Evolutionary conservation across 2,113 vertebrate genomes (phyloP).

Genomic region (Deroptyus accipitrinus): DNA sequence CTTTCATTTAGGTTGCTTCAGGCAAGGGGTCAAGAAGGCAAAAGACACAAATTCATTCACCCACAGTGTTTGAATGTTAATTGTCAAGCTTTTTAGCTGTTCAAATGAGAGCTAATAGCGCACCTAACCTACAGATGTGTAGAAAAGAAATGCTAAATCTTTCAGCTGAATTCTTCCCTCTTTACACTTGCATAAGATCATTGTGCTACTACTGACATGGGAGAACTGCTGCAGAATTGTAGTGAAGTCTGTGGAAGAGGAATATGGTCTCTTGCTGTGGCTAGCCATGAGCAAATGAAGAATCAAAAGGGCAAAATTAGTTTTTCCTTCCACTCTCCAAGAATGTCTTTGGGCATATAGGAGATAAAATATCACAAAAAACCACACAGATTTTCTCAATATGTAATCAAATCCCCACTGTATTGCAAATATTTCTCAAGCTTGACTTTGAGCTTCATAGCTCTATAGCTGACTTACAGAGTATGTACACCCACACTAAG

Average conservation of each 20-base stretch:
- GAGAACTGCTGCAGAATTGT: neutral
- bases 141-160: neutral
- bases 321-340: neutral
- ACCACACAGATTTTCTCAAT: neutral
- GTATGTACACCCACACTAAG: neutral
- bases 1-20: conserved; percentile 16
- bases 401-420: neutral
- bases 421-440: conserved; percentile 26
- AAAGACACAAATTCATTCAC: conserved; percentile 25
- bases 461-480: neutral
- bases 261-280: neutral
- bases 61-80: conserved; percentile 14
- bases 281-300: neutral
- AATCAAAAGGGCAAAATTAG: neutral
- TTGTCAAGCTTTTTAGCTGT: neutral
- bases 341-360: neutral
- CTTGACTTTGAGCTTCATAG: neutral
- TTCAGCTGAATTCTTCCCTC: neutral
- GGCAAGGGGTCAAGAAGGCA: conserved; percentile 23
- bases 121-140: neutral
- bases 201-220: neutral
- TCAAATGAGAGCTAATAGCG: neutral
- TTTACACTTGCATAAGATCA: neutral
- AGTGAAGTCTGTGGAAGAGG: neutral
- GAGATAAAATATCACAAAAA: neutral